Evolutionary conservation across 2,113 vertebrate genomes (phyloP), one percentile per base, ranked within the genome.

Genomic region (Periophthalmus modestus): DNA sequence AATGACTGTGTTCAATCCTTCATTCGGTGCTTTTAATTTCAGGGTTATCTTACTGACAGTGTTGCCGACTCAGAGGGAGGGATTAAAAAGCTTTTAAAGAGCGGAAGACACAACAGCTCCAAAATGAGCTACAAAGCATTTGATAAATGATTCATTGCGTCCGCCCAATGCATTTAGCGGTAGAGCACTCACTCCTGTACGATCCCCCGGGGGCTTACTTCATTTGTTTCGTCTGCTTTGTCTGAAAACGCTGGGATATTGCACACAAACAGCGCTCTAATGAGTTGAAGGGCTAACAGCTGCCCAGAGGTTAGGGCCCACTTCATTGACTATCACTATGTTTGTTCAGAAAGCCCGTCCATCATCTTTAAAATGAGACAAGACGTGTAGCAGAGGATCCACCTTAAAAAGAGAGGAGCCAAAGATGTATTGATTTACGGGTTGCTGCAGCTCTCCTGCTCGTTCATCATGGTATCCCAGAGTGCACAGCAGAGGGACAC

Each of bases 361-460:
- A 83, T 89, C 85, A 84, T 83, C 82, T 82, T 79, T 81, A 88
- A 82, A 87, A 78, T 86, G 63, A 84, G 83, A 89, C 79, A 48
- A 73, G 75, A 87, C 65, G 73, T 85, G 85, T 71, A 76, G 61
- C 82, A 76, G 66, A 81, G 80, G 71, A 81, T 81, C 84, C 78
- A 73, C 79, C 81, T 84, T 82, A 84, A 85, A 59, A 80, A 84
- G 74, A 85, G 81, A 81, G n/a, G 73, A 80, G 80, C 79, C 74
- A 73, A n/a, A 72, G 77, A 76, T 82, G 59, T 91, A 92, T 92
- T 93, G 92, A 93, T 93, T 92, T 90, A 92, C 88, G 79, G 78
- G 82, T 83, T 87, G 82, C 89, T 84, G 88, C 82, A 77, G 80
- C 62, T 83, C 73, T 80, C 81, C 67, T 61, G 78, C 84, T 87